Evolutionary conservation across 2,797 vertebrate genomes (phyloP), one percentile per base, ranked within the genome.

Genomic region (Scomberomorus guttatus): DNA sequence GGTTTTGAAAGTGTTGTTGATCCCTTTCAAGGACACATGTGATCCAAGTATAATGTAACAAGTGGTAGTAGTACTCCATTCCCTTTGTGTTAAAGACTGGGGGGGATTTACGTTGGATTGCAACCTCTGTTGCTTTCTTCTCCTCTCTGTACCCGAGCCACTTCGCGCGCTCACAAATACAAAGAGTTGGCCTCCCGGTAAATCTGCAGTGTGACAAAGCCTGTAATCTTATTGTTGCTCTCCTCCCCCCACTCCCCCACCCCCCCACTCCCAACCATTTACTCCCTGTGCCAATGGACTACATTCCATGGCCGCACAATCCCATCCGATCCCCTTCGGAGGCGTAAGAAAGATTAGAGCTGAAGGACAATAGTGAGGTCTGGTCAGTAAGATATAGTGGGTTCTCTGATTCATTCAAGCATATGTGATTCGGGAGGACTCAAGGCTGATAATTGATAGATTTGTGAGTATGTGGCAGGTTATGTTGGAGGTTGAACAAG

Each of bases 231-330:
- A 82, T 80, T 90, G 81, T 80, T 61, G 67, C 64, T 80, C 72
- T 63, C 55, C 61, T 71, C 70, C 56, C 29, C 29, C n/a, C 18
- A 37, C 42, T 22, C 20, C 52, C 20, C 12, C 57, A 29, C 25
- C 29, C 32, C 32, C 81, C 59, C 56, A 39, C 78, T 74, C 59
- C 60, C 1, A 25, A 77, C 74, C 79, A 75, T 87, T 85, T 76
- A 76, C 80, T 77, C 77, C 77, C 60, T 61, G 67, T 76, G 82
- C 85, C 83, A 76, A 77, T 83, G 87, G 84, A 87, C 80, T 74
- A 90, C 88, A 87, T 90, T 87, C 89, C 82, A 75, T 25, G 59
- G 87, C 75, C 39, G 60, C 63, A 84, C 83, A 80, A 82, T 87
- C 81, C 81, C 80, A 72, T 80, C 75, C 52, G 39, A 82, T 65